Conservation (phyloP, 2,113 vertebrate species). For the Cromileptes altivelis region DNA sequence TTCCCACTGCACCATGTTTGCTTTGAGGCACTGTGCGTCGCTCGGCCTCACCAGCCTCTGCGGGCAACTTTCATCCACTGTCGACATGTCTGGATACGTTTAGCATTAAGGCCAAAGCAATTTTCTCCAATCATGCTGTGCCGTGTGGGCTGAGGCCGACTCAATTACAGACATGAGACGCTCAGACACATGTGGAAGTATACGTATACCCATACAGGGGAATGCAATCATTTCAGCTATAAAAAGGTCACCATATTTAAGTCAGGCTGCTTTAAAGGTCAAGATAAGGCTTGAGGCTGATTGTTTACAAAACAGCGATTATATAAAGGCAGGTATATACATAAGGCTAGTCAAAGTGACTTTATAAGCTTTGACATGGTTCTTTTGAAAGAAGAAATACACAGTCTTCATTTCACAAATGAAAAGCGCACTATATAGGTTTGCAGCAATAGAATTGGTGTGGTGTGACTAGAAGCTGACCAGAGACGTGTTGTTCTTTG, state of each 20-base stretch:
- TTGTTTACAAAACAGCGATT: constrained; percentile 5
- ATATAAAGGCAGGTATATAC: background rate
- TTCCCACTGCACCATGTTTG: background rate
- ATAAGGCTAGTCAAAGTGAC: background rate
- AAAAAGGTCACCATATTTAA: background rate
- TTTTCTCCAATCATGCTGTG: constrained; percentile 16
- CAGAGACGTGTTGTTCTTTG: background rate
- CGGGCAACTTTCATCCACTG: background rate
- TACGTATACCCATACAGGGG: background rate
- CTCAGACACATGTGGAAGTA: background rate
- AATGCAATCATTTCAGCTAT: background rate
- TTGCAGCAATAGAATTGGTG: no score
- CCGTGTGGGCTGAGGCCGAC: background rate
- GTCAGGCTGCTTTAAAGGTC: background rate
- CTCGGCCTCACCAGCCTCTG: background rate
- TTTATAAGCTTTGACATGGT: background rate
- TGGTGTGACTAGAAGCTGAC: no score
- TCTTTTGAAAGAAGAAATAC: background rate
- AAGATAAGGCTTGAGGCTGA: background rate
- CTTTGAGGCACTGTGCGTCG: background rate
- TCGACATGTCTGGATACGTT: constrained; percentile 33
- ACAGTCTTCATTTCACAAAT: no score
- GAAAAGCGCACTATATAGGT: no score
- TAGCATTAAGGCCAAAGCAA: constrained; percentile 37
- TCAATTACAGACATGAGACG: background rate